Percentiles rank a stretch among this genome's conserved stretches.
Conservation (phyloP, 1,140 invertebrate species). For the Megalopta genalis region DNA sequence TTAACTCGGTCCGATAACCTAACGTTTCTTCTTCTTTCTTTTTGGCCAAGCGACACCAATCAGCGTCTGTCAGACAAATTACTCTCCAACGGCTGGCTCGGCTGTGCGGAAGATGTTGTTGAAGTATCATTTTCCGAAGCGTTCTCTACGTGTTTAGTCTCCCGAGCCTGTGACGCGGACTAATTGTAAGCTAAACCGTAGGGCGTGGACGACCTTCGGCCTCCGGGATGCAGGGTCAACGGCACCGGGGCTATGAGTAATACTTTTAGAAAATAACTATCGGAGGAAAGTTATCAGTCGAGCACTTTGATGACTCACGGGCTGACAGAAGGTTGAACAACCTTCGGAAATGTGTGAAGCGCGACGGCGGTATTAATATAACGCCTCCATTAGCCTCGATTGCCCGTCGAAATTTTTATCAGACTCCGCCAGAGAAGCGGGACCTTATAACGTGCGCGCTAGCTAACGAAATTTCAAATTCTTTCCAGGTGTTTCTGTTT, state of each 20-base stretch:
- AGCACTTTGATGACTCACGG: background rate
- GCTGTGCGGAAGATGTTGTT: background rate
- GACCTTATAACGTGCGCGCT: too few species aligned
- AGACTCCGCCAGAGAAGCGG: too few species aligned
- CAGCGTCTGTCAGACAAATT: background rate
- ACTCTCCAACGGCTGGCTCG: background rate
- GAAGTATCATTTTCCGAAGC: background rate
- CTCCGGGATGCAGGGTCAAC: background rate
- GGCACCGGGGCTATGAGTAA: background rate
- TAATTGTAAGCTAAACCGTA: constrained; percentile 4
- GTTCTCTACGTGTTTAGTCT: background rate
- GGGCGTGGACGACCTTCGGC: constrained; percentile 1
- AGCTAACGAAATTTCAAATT: too few species aligned
- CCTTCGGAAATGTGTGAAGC: background rate
- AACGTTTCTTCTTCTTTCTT: too few species aligned
- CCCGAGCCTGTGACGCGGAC: background rate
- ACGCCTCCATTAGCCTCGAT: background rate
- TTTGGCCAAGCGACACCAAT: background rate
- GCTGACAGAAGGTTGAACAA: background rate
- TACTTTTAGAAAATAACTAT: background rate
- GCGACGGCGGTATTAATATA: background rate
- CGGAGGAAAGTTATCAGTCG: background rate
- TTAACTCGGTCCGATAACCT: background rate
- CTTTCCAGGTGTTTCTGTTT: too few species aligned
- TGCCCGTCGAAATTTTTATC: too few species aligned